These are phyloP conservation scores for Menidia beryllina DNA, from an alignment of 2,113 vertebrate species.

Conservation along the genomic window DNA sequence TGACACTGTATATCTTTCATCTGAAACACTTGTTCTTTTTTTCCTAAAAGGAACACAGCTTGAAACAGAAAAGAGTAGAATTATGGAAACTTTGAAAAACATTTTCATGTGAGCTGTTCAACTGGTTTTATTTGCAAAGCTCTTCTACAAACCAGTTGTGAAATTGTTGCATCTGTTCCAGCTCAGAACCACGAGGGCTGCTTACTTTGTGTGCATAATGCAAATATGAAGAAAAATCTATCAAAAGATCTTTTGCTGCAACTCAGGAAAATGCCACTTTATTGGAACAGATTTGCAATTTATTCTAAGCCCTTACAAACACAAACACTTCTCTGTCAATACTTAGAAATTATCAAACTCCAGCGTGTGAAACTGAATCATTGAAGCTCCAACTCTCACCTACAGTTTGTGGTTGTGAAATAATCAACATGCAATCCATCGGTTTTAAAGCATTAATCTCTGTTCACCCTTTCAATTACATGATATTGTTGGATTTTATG, in stretches of 20 bases:
- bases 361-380: neutral
- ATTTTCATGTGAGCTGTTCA: too few species aligned
- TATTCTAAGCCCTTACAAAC: neutral
- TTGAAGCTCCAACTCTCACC: neutral
- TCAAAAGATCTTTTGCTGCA: neutral
- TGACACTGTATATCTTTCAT: neutral
- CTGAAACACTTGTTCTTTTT: too few species aligned
- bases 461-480: neutral
- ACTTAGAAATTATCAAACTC: neutral
- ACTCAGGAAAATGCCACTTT: neutral
- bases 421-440: neutral
- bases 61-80: too few species aligned
- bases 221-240: neutral
- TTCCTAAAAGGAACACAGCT: too few species aligned
- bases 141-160: neutral
- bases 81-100: too few species aligned
- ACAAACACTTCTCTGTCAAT: neutral
- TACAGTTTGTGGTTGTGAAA: conserved; percentile 1
- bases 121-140: too few species aligned
- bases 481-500: neutral
- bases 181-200: neutral
- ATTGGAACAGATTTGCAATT: neutral
- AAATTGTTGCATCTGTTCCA: neutral
- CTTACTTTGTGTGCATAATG: neutral
- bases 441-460: neutral